These are phyloP conservation scores for Cepaea hortensis DNA, from an alignment of 2,888 invertebrate species.

Conservation along the genomic window DNA sequence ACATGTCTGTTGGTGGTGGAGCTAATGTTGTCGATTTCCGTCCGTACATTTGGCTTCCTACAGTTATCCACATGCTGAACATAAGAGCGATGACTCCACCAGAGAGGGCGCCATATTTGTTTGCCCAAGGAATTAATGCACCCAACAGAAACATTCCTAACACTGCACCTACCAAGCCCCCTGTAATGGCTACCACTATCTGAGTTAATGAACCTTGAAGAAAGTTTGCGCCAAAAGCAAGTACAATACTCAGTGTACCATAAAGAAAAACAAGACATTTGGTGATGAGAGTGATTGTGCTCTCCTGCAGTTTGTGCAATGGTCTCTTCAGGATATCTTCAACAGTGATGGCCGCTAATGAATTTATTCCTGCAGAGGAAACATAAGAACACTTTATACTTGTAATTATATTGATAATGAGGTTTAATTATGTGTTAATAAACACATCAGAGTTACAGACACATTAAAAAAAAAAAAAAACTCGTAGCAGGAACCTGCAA, in stretches of 20 bases:
- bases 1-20: too few species aligned
- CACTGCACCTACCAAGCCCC: slow-evolving; percentile 27
- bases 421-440: too few species aligned
- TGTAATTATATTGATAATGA: too few species aligned
- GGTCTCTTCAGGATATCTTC: too few species aligned
- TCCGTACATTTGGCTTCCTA: slow-evolving; percentile 30
- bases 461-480: too few species aligned
- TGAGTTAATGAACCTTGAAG: too few species aligned
- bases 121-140: too few species aligned
- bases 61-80: slow-evolving; percentile 39
- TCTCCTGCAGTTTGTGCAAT: slow-evolving; percentile 42
- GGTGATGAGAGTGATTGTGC: slow-evolving; percentile 52
- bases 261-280: slow-evolving; percentile 41
- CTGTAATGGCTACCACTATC: slow-evolving; percentile 39
- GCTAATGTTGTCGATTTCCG: too few species aligned
- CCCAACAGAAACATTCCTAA: too few species aligned
- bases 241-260: slow-evolving; percentile 53
- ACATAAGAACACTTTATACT: background rate
- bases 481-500: too few species aligned
- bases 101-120: background rate
- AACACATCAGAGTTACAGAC: too few species aligned
- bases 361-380: slow-evolving; percentile 57
- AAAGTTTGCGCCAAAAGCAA: slow-evolving; percentile 44
- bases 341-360: slow-evolving; percentile 55
- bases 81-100: slow-evolving; percentile 32